A percentile compares a stretch with the other conserved stretches of the same genome.
phyloP scores from a whole-genome alignment of 2,888 invertebrate species.

The Miltochrista miniata region DNA sequence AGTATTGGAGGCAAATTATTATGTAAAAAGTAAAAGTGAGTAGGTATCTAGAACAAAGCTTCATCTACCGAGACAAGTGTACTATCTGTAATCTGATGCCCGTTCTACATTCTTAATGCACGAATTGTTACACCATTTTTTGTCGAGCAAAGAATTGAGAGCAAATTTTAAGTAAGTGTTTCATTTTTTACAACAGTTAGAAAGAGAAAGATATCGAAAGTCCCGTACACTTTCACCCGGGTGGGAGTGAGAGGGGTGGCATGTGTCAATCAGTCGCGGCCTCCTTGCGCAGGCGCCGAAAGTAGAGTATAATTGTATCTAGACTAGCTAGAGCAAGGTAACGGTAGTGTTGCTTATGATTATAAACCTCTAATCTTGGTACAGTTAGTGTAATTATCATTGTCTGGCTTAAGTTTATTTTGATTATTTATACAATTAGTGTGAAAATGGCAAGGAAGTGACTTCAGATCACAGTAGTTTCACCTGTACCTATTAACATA shows the following conservation, averaged over 20 bases:
- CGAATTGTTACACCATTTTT: slow-evolving; percentile 34
- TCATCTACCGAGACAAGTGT: slow-evolving; percentile 3
- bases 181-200: slow-evolving; percentile 33
- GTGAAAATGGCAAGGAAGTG: not conserved
- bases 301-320: slow-evolving; percentile 18
- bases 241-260: slow-evolving; percentile 15
- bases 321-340: slow-evolving; percentile 19
- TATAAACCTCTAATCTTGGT: slow-evolving; percentile 9
- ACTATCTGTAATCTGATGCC: slow-evolving; percentile 3
- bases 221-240: slow-evolving; percentile 59
- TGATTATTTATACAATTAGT: not conserved
- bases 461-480: no score
- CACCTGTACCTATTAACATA: no score
- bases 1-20: not conserved
- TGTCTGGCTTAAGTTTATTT: not conserved
- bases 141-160: slow-evolving; percentile 30
- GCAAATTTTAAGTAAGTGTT: slow-evolving; percentile 23
- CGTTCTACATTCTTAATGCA: slow-evolving; percentile 11
- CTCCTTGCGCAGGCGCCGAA: slow-evolving; percentile 20
- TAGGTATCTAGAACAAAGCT: slow-evolving; percentile 20
- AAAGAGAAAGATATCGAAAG: slow-evolving; percentile 36
- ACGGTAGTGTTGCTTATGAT: slow-evolving; percentile 23
- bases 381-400: slow-evolving; percentile 25
- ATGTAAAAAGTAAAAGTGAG: slow-evolving; percentile 18
- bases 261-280: slow-evolving; percentile 39